Evolutionary conservation across 2,113 vertebrate species (phyloP), one percentile per base, ranked within the genome.

Genomic region (Axis porcinus): DNA sequence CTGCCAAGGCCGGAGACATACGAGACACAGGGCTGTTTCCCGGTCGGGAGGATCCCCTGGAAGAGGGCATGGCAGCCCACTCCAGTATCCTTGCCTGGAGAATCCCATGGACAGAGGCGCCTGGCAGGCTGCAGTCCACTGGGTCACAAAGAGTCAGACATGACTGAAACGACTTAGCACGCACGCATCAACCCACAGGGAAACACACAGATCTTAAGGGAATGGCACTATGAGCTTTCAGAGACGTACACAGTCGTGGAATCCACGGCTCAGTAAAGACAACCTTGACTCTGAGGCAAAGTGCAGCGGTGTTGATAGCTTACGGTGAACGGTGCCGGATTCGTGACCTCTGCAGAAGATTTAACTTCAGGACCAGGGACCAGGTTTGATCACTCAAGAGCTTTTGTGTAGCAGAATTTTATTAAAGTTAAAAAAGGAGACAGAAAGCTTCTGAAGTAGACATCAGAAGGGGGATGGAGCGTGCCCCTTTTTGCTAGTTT

Each of bases 51-150:
- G n/a, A 5, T 12, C n/a, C 64, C n/a, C n/a, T 12, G 64, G 67
- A 70, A n/a, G n/a, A 70, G n/a, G 67, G 19, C 67, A 40, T 19
- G 11, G 19, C 67, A 70, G 67, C 67, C 64, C n/a, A 36, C 67
- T 12, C 64, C 64, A 36, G n/a, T 19, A 23, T 3, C n/a, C n/a
- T 11, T 36, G 19, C 64, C n/a, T 23, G 64, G n/a, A 70, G 64
- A 36, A 10, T 21, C 64, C 64, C 64, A 23, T 2, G 9, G n/a
- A 36, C 64, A 70, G n/a, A 70, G 64, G 17, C 4, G 17, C 64
- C 64, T 70, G n/a, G 64, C 0, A 4, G n/a, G n/a, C 64, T 21
- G 0, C 17, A 70, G 64, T 21, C 17, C n/a, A 36, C 0, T 0
- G 64, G n/a, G n/a, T 36, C 64, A 70, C n/a, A 70, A 11, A 36